Conservation (phyloP, 2,113 vertebrate genomes). For the Corythornis vintsioides region DNA sequence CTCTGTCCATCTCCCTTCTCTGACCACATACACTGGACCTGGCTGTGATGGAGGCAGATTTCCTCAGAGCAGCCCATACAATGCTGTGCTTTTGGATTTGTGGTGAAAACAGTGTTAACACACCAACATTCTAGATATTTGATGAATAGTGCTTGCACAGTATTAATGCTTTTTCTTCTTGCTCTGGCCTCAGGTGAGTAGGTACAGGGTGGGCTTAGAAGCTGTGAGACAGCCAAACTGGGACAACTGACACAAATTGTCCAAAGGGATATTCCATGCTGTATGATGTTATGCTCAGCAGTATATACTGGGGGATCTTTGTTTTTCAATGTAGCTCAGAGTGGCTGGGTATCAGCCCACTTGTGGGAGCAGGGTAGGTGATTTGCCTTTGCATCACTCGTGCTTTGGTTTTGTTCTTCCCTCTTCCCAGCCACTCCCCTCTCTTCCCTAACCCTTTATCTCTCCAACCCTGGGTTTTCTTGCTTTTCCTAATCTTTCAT, state of each 20-base stretch:
- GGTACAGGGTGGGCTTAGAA: neutral
- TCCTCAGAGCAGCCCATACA: neutral
- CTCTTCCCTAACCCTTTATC: neutral
- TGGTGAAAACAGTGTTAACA: neutral
- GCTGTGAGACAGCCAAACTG: neutral
- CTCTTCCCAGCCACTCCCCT: neutral
- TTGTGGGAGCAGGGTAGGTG: neutral
- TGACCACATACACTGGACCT: rapidly evolving
- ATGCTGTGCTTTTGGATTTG: neutral
- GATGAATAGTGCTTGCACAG: neutral
- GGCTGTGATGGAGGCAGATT: neutral
- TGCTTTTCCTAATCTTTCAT: neutral
- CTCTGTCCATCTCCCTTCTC: neutral
- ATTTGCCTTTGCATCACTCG: neutral
- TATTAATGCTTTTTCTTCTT: neutral
- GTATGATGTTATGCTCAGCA: neutral
- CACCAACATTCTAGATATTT: neutral
- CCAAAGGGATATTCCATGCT: neutral
- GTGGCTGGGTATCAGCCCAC: neutral
- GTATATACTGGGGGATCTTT: neutral
- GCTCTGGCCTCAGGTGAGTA: neutral
- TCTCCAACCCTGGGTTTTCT: neutral
- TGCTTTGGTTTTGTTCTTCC: neutral
- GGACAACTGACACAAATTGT: neutral
- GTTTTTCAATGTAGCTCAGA: neutral